Percentiles rank a stretch among this genome's conserved stretches.
These are phyloP conservation scores for Liasis olivaceus DNA, from an alignment of 2,797 vertebrate genomes.

Conservation along the genomic window DNA sequence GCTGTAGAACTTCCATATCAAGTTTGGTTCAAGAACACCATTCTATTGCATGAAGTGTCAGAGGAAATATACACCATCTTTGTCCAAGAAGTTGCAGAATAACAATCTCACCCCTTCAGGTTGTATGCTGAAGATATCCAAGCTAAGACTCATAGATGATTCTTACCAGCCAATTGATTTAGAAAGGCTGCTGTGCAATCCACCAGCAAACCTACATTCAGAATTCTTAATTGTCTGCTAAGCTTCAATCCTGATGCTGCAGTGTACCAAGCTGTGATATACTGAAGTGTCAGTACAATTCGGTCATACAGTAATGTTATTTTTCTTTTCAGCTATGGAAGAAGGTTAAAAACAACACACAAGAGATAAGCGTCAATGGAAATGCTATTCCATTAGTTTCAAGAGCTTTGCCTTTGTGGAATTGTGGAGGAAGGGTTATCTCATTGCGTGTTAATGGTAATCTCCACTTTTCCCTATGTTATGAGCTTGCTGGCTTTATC, in stretches of 20 bases:
- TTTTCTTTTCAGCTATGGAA: neutral
- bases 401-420: neutral
- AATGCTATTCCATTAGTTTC: neutral
- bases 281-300: neutral
- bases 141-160: neutral
- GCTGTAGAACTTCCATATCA: neutral
- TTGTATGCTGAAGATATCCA: neutral
- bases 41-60: neutral
- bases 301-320: neutral
- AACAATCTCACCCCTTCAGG: neutral
- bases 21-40: neutral
- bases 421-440: neutral
- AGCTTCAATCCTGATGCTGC: neutral
- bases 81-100: neutral
- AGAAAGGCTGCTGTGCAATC: neutral
- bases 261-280: neutral
- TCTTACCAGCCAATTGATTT: neutral
- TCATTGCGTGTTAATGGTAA: neutral
- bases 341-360: slow-evolving; percentile 1
- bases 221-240: slow-evolving; percentile 17
- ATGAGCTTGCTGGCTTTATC: neutral
- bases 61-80: neutral
- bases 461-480: neutral
- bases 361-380: neutral
- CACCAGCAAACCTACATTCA: neutral